Base-by-base conservation (phyloP, 1,140 invertebrate species). In the Zaprionus ornatus region DNA sequence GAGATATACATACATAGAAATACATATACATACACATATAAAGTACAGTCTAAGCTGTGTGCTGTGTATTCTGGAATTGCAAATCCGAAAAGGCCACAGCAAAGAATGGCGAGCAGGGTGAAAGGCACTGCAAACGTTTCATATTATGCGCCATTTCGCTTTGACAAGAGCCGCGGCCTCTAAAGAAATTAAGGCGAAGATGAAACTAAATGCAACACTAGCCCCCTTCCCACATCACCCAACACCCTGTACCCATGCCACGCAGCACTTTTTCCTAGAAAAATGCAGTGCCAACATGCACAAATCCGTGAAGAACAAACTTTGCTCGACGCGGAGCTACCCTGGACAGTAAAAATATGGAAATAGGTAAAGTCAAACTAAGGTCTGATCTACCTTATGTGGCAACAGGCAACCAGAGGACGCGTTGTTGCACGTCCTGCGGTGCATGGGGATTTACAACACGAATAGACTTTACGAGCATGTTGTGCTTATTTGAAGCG, bases 401-500 rank as follows among this genome's bases (percentile, higher is more conserved):
- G 40, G n/a, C n/a, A 37, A 17, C 4, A n/a, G 4, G 15, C 4
- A 40, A 7, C 1, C 3, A 21, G 45, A 4, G 0, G 29, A 21
- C 9, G 10, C 45, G 10, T 45, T 45, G 10, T 23, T 21, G 19
- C 45, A 50, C 19, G 45, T 50, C 3, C 45, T 5, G 17, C 19
- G 19, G 40, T 17, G 40, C n/a, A 4, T 4, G 13, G 35, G 35
- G 35, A 55, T 35, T 70, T 63, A 60, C 70, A 60, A 17, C 55
- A 55, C 71, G 61, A 73, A 67, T 60, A 67, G 23, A 55, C 32
- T 54, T 42, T 63, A 35, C 23, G 50, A 32, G 27, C 27, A 27
- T 56, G 61, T 60, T 67, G 56, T 32, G 48, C 48, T 67, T 67
- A 35, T 60, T 45, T 67, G 17, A 67, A 67, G 64, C 71, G 19